Evolutionary conservation across 37 sponge, comb jelly and placozoan species (phyloP).

Genomic region (Aphrocallistes beatrix): DNA sequence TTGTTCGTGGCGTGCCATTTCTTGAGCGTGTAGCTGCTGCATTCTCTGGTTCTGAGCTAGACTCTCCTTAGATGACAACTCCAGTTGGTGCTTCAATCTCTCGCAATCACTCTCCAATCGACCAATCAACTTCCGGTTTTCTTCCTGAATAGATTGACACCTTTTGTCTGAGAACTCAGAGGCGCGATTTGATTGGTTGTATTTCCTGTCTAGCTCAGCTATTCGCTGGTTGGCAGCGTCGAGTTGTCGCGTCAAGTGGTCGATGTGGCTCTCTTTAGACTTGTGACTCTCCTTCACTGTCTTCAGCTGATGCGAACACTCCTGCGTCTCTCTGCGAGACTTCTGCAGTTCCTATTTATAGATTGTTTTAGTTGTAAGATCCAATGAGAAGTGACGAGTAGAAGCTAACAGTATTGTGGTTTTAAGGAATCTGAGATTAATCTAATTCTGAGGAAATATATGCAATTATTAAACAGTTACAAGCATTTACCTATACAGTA

Average conservation of each 20-base stretch:
- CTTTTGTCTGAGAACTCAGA: neutral
- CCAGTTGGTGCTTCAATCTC: neutral
- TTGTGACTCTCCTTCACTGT: neutral
- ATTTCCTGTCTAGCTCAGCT: neutral
- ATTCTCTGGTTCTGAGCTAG: neutral
- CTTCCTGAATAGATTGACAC: neutral
- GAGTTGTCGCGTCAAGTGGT: neutral
- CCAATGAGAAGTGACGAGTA: no score
- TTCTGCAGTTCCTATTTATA: neutral
- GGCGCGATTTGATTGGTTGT: neutral
- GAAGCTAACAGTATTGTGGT: no score
- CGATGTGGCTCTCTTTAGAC: neutral
- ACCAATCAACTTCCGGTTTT: slow-evolving; percentile 2
- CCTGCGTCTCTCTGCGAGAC: neutral
- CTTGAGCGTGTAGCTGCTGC: neutral
- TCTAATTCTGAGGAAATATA: no score
- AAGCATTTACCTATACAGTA: no score
- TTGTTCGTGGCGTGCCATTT: neutral
- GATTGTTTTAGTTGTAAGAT: no score
- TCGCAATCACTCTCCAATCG: neutral
- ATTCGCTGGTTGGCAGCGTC: neutral
- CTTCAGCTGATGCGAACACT: neutral
- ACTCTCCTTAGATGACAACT: neutral
- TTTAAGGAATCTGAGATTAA: no score
- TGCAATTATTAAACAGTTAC: no score